phyloP scores from a whole-genome alignment of 2,113 vertebrate genomes.

The Pantherophis guttatus region DNA sequence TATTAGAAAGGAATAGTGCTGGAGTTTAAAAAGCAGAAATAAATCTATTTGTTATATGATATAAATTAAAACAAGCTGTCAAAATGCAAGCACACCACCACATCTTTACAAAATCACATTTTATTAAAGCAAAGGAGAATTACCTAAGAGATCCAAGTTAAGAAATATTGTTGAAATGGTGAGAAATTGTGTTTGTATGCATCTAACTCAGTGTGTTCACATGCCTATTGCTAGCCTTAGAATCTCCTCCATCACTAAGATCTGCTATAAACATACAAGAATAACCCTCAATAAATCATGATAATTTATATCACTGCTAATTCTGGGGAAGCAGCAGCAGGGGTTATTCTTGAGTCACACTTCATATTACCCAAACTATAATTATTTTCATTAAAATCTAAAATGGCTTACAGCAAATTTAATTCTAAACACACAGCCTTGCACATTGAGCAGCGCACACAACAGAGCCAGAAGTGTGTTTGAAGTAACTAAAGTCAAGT shows the following conservation, averaged over 20 bases:
- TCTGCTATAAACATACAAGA: slow-evolving; percentile 64
- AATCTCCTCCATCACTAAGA: slow-evolving; percentile 65
- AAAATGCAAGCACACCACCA: slow-evolving; percentile 70
- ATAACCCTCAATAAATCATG: slow-evolving; percentile 71
- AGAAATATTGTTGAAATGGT: slow-evolving; percentile 64
- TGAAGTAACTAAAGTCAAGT: slow-evolving; percentile 72
- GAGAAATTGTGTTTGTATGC: not conserved
- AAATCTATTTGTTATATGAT: slow-evolving; percentile 69
- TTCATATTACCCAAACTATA: slow-evolving; percentile 74
- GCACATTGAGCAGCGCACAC: slow-evolving; percentile 60
- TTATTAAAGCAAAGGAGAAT: slow-evolving; percentile 62
- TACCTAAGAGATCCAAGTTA: slow-evolving; percentile 65
- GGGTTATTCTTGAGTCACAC: slow-evolving; percentile 72
- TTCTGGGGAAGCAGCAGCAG: slow-evolving; percentile 65
- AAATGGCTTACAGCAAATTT: slow-evolving; percentile 72
- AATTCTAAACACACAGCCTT: slow-evolving; percentile 66
- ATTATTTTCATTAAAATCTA: slow-evolving; percentile 81
- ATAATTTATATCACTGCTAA: slow-evolving; percentile 75
- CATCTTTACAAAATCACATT: slow-evolving; percentile 64
- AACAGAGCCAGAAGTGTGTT: slow-evolving; percentile 68
- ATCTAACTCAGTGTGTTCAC: slow-evolving; percentile 25
- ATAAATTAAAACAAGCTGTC: slow-evolving; percentile 74
- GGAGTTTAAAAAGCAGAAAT: slow-evolving; percentile 53
- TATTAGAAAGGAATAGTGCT: slow-evolving; percentile 68
- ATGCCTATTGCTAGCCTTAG: slow-evolving; percentile 54